Evolutionary conservation across 2,113 vertebrate species (phyloP).

Genomic region (Dendropsophus ebraccatus): DNA sequence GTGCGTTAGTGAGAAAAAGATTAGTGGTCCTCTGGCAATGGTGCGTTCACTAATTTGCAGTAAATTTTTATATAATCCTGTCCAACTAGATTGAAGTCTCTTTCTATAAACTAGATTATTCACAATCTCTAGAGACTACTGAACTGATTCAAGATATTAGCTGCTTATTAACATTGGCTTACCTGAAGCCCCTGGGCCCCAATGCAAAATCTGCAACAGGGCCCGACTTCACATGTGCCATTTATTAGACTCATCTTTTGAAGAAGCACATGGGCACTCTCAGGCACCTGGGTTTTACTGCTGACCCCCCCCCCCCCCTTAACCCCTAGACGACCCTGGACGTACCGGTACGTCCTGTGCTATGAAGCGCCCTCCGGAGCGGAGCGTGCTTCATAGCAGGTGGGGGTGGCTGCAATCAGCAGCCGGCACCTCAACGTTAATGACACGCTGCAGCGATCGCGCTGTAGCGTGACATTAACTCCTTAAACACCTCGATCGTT

Average conservation of each 20-base stretch:
- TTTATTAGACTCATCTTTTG: not conserved
- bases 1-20: constrained; percentile 34
- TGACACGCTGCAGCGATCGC: no score
- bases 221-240: not conserved
- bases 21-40: constrained; percentile 20
- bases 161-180: not conserved
- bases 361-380: no score
- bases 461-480: no score
- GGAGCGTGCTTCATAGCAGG: no score
- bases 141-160: not conserved
- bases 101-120: not conserved
- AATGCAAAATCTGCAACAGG: not conserved
- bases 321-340: no score
- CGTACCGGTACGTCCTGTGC: no score
- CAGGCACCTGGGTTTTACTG: not conserved
- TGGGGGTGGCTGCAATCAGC: no score
- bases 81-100: not conserved
- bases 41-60: constrained; percentile 21
- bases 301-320: no score
- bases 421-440: no score
- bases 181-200: not conserved
- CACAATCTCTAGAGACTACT: not conserved
- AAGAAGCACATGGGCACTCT: not conserved
- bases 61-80: constrained; percentile 34
- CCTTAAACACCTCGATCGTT: no score